Conservation (phyloP, 1,140 invertebrate species). For the Platorchestia sp. region DNA sequence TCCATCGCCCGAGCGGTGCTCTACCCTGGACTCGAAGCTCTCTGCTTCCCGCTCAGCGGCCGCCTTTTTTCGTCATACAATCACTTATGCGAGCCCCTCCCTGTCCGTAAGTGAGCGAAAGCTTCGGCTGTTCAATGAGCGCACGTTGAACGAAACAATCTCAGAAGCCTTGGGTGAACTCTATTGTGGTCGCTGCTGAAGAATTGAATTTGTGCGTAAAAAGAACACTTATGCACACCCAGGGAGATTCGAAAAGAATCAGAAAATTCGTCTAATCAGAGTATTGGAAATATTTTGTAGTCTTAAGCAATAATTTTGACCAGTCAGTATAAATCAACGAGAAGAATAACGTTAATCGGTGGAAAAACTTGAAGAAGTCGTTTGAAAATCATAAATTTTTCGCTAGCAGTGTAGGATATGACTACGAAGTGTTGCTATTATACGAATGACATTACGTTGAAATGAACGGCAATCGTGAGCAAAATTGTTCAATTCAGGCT, state of each 20-base stretch:
- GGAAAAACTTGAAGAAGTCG: too few species aligned
- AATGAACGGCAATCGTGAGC: too few species aligned
- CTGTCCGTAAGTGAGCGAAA: slow-evolving; percentile 1
- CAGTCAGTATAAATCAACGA: neutral
- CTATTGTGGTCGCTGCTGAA: neutral
- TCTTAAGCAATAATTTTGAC: neutral
- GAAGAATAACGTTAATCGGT: neutral
- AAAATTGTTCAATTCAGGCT: too few species aligned
- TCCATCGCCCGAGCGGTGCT: neutral
- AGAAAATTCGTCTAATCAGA: neutral
- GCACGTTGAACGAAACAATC: neutral
- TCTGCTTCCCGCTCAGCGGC: neutral
- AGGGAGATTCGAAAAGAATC: neutral
- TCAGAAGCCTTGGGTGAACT: neutral
- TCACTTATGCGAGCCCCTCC: slow-evolving; percentile 27
- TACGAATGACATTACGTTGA: too few species aligned
- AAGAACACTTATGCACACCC: neutral
- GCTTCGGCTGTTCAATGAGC: neutral
- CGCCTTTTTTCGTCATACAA: slow-evolving; percentile 12
- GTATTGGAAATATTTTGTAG: neutral
- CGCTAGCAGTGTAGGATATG: too few species aligned
- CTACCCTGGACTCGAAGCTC: neutral
- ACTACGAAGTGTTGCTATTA: too few species aligned
- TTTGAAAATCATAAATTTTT: too few species aligned
- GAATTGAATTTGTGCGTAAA: neutral